Percentiles rank a stretch among this genome's conserved stretches.
Evolutionary conservation across 1,140 invertebrate species (phyloP).

Genomic region (Eufriesea mexicana): DNA sequence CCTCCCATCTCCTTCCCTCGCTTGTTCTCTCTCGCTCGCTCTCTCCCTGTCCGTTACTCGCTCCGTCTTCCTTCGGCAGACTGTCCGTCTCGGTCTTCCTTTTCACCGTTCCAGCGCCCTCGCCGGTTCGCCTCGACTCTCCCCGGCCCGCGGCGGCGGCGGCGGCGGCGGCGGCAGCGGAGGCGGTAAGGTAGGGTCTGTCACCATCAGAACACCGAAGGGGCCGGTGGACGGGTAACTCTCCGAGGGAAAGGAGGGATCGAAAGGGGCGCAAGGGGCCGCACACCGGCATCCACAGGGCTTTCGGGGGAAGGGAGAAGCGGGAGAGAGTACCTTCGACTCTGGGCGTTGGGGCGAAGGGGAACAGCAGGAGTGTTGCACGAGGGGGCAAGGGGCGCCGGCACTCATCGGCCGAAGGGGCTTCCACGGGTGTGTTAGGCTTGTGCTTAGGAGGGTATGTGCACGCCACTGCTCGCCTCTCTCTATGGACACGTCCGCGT

Average conservation of each 20-base stretch:
- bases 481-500: constrained; percentile 37
- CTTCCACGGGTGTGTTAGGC: constrained; percentile 72
- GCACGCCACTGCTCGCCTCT: constrained; percentile 49
- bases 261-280: constrained; percentile 51
- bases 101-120: constrained; percentile 48
- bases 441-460: constrained; percentile 72
- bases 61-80: constrained; percentile 45
- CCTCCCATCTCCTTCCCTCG: constrained; percentile 26
- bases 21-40: constrained; percentile 17
- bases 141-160: constrained; percentile 51
- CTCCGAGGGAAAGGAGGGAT: constrained; percentile 48
- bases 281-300: constrained; percentile 24
- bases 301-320: constrained; percentile 54
- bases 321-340: constrained; percentile 46
- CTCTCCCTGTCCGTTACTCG: constrained; percentile 36
- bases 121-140: constrained; percentile 61
- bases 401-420: constrained; percentile 75
- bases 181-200: constrained; percentile 79
- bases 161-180: constrained; percentile 53
- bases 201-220: constrained; percentile 79
- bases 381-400: constrained; percentile 72
- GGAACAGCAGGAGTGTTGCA: constrained; percentile 44
- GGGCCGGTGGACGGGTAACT: constrained; percentile 64
- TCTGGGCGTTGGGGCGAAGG: constrained; percentile 56
- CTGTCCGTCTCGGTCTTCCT: constrained; percentile 58